Base-by-base conservation (phyloP, 2,888 invertebrate genomes). In the Dusona sp. region DNA sequence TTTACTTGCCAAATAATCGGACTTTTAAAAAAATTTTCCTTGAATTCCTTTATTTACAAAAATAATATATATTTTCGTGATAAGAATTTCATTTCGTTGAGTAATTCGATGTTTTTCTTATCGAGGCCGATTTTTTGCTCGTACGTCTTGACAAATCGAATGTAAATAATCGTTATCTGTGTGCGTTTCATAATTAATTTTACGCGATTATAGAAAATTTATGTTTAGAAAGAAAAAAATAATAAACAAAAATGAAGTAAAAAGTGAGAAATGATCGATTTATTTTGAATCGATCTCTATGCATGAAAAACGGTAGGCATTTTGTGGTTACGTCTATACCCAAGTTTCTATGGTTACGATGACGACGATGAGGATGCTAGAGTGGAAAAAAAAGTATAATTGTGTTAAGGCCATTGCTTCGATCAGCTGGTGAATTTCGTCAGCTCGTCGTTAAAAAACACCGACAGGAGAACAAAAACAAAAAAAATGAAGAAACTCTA, bases 351-450 rank as follows among this genome's bases (percentile, higher is more conserved):
- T 42, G 54, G 38, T 11, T 38, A 54, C 61, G 29, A 61, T 61
- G 61, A 61, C 29, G 61, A 74, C 29, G 29, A 57, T 54, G 51
- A 74, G 65, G 65, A 54, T 67, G 54, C 42, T 22, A 65, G 74
- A 42, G 42, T 7, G 45, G 48, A 38, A 68, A 72, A 68, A 79
- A 78, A 64, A 70, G n/a, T n/a, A 70, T 29, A 79, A 80, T 73
- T 22, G 48, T 81, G 81, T 67, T 67, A 67, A 74, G 74, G 81
- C 73, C 67, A 64, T 29, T 25, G 74, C 51, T 48, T 64, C 54
- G 64, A 81, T 81, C 81, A 81, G 81, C 81, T 81, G 80, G 29
- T 25, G n/a, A 54, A 54, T 81, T 81, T 81, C 81, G 51, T 81
- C 54, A 81, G 16, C n/a, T 38, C 67, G 67, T 29, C 67, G 65